Evolutionary conservation across 92 coral and sea anemone species (phyloP), one percentile per base, ranked within the genome.

Genomic region (Epizoanthus stellaris): DNA sequence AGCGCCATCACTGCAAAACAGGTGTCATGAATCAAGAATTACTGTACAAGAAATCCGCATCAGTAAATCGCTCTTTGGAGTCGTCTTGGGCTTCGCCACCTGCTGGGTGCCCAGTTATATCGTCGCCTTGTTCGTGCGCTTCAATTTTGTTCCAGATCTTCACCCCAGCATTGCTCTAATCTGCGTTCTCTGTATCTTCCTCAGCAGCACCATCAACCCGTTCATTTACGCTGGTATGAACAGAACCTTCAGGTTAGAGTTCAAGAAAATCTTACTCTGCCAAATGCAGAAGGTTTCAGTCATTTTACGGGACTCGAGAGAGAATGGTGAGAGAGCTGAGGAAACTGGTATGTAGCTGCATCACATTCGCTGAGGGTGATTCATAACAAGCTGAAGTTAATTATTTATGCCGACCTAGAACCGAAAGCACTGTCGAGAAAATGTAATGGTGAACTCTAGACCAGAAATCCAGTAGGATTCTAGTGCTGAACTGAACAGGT

Each of bases 181-280:
- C 23, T 86, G 86, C 79, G 74, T 81, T 7, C 81, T 75, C 7
- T 43, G 85, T 13, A 81, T 88, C 5, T 88, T 88, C 20, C 82
- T 88, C 1, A 88, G 91, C 87, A 88, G 91, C 30, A 82, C 91
- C 8, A 88, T 81, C 23, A 88, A 88, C 62, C 87, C 86, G 2
- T 88, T 88, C 11, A 88, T 88, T 68, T 88, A 88, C 84, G 91
- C 91, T 0, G 91, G 91, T 23, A 88, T 88, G 91, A 88, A 88
- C 66, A 82, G 67, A 53, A 61, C 73, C 17, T 88, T 88, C 68
- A 88, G 81, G 80, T 54, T 59, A 34, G 88, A 88, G 67, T 88
- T 88, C 59, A 53, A 64, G 49, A 85, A 86, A 20, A 70, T 88
- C 11, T 59, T 88, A 10, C 66, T 80, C 5, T 88, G 88, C 42